Conservation (phyloP, 1,140 invertebrate species). For the Sycophila sp. region DNA sequence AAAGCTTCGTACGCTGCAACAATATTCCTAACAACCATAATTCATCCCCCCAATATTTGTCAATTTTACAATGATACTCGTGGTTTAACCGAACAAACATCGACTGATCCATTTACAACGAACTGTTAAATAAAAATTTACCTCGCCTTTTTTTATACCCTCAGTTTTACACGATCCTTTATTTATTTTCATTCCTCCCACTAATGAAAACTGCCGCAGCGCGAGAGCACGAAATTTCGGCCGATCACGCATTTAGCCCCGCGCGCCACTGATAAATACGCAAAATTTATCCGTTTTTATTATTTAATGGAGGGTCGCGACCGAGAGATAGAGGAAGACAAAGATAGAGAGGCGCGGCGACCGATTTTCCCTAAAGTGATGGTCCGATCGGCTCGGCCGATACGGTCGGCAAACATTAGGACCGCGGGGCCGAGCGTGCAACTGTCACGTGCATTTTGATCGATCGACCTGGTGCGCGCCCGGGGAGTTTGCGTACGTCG, state of each 20-base stretch:
- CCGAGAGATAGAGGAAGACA: neutral
- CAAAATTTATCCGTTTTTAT: slow-evolving; percentile 17
- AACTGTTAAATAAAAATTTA: too few relatives aligned
- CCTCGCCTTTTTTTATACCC: too few relatives aligned
- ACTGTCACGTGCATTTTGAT: slow-evolving; percentile 28
- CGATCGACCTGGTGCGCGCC: neutral
- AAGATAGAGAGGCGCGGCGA: slow-evolving; percentile 5
- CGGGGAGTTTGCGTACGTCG: neutral
- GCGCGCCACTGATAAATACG: slow-evolving; percentile 3
- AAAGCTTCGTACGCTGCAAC: too few relatives aligned
- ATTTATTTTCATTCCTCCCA: neutral
- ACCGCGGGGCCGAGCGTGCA: neutral
- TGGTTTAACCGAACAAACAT: too few relatives aligned
- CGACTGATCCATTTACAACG: too few relatives aligned
- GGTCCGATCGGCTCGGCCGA: neutral
- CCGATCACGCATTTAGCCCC: neutral
- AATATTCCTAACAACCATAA: too few relatives aligned
- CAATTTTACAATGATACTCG: too few relatives aligned
- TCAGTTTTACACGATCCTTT: too few relatives aligned
- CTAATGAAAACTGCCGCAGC: neutral
- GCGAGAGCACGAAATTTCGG: neutral
- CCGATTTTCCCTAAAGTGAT: slow-evolving; percentile 14
- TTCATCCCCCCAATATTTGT: too few relatives aligned
- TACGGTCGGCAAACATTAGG: slow-evolving; percentile 1
- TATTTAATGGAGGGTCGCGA: slow-evolving; percentile 25